Evolutionary conservation across 2,797 vertebrate genomes (phyloP), one percentile per base, ranked within the genome.

Genomic region (Characodon lateralis): DNA sequence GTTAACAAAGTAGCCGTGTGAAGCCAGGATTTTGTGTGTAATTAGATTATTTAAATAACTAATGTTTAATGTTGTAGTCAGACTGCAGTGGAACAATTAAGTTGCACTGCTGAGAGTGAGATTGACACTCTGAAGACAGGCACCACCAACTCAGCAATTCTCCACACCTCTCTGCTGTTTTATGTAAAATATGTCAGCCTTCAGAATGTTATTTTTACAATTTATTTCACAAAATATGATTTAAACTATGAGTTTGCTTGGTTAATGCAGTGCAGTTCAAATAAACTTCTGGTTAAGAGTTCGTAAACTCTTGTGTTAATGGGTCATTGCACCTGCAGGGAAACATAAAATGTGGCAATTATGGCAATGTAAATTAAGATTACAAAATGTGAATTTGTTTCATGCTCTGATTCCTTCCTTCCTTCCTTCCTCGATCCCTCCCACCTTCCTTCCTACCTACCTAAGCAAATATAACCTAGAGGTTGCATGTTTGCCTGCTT

Each of bases 1-100:
- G 89, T 89, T 87, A 89, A 89, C 86, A 69, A 88, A 78, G 90
- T 79, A 80, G 87, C 83, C 71, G 24, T 78, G 75, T 43, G 26
- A 77, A 43, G 59, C 74, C 24, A 26, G 13, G 35, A 16, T 7
- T 16, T 26, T 69, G 13, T 18, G 0, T 68, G 22, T 12, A n/a
- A n/a, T 58, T 3, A 58, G 56, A 13, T n/a, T 18, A 14, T 26
- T 59, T 13, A 28, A 59, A 59, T 59, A 12, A 58, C 9, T n/a
- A 59, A 59, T 46, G 43, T 9, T 3, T 46, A 26, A 46, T 13
- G 22, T 39, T 31, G 71, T 24, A 35, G 71, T 22, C 39, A 3
- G 31, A 72, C 12, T 9, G 10, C 28, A 72, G 71, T 20, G 20
- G 16, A 51, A 72, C 28, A 7, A n/a, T 14, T 68, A 8, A 43